Percentiles rank a stretch among this genome's conserved stretches.
phyloP scores from a whole-genome alignment of 2,797 vertebrate genomes.

The Thamnophis elegans region DNA sequence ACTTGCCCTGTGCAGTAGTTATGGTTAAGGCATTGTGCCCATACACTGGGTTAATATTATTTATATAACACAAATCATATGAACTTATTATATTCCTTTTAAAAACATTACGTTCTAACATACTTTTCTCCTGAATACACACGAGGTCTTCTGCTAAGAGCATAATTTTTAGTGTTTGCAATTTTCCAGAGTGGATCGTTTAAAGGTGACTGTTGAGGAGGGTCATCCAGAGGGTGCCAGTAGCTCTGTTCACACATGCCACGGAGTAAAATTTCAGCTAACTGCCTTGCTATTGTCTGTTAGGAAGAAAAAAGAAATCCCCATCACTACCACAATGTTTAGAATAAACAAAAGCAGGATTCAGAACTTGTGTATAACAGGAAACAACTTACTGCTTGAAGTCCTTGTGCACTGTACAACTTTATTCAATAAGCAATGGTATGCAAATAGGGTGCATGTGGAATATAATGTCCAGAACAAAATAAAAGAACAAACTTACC shows the following conservation, averaged over 20 bases:
- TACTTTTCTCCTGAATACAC: slow-evolving; percentile 97
- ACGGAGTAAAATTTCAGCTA: slow-evolving; percentile 94
- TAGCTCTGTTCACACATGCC: slow-evolving; percentile 99
- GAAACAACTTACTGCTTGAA: background rate
- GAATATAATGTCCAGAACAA: background rate
- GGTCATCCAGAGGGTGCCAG: slow-evolving; percentile 96
- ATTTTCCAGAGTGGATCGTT: slow-evolving; percentile 89
- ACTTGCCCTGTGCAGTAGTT: background rate
- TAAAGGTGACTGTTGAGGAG: slow-evolving; percentile 89
- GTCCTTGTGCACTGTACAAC: background rate
- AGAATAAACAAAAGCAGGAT: slow-evolving; percentile 10
- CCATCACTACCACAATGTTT: slow-evolving; percentile 1
- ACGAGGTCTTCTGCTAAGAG: slow-evolving; percentile 84
- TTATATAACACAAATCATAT: background rate
- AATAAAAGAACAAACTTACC: background rate
- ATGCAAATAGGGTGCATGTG: background rate
- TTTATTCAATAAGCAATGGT: background rate
- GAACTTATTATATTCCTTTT: background rate
- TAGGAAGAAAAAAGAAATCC: slow-evolving; percentile 31
- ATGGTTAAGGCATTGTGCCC: background rate
- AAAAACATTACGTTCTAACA: slow-evolving; percentile 30
- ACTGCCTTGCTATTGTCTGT: slow-evolving; percentile 95
- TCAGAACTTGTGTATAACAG: background rate
- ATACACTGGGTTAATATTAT: background rate
- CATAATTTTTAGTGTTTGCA: slow-evolving; percentile 84